Evolutionary conservation across 2,113 vertebrate genomes (phyloP), one percentile per base, ranked within the genome.

Genomic region (Malurus cyaneus): DNA sequence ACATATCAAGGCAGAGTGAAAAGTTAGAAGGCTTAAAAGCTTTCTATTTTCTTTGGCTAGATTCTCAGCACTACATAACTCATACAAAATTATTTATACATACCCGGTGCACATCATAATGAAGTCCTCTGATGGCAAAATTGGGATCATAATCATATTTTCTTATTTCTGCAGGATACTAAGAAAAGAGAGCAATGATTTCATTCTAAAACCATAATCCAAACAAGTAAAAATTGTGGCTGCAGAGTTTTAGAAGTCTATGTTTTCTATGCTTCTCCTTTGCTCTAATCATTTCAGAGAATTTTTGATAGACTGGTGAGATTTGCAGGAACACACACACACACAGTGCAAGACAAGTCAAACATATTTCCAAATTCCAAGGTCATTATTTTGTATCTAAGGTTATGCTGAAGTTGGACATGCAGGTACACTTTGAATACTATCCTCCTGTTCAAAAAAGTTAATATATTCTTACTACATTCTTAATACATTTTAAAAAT

Each of bases 21-120:
- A 70, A 78, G 10, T 0, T 36, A 9, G 17, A 50, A 61, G 14
- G 66, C 41, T 65, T 50, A 53, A 74, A 78, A 76, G 49, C 14
- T 44, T 10, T 49, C 4, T 62, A 28, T 53, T 91, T 83, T 61
- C 46, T 66, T 42, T 62, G 6, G 32, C 23, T 71, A 56, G 4
- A 28, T 46, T 69, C 74, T 91, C 59, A 57, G 42, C 23, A 21
- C 50, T 29, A 50, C 6, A 3, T 11, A 92, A 60, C 26, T 65
- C 41, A 42, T 20, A 86, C 32, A 24, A 80, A 88, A 29, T 80
- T 56, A 65, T 61, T 79, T 29, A 47, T 42, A 97, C 98, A 70
- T 97, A 99, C 99, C 98, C 99, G 99, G 94, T 99, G 99, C 29
- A 99, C 99, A 28, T 99, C 99, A 81, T 99, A 99, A 97, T 99